Percentiles rank a stretch among this genome's conserved stretches.
phyloP scores from a whole-genome alignment of 2,888 invertebrate genomes.

The Heliconius sara region DNA sequence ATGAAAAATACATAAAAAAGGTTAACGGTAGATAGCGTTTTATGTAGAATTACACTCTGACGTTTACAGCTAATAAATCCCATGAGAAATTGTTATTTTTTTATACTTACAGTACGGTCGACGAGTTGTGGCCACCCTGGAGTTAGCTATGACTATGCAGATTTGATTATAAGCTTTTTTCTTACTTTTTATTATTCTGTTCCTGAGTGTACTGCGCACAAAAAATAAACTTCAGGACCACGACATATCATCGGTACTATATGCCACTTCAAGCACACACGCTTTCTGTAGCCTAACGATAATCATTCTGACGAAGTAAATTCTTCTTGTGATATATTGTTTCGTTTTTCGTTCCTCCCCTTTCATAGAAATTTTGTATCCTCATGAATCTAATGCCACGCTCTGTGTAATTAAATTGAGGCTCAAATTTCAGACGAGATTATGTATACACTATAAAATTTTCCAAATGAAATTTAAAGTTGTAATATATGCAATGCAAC shows the following conservation, averaged over 20 bases:
- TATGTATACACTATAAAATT: background rate
- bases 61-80: conserved; percentile 1
- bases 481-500: background rate
- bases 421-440: background rate
- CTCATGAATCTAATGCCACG: background rate
- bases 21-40: conserved; percentile 1
- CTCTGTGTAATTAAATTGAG: background rate
- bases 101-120: background rate
- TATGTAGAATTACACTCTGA: conserved; percentile 11
- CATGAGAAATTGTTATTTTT: background rate
- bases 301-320: background rate
- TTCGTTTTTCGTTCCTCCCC: background rate
- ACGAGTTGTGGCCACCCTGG: no score
- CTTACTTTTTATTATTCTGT: no score
- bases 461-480: background rate
- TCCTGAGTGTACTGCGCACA: no score
- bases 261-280: background rate
- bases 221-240: no score
- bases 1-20: conserved; percentile 11
- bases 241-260: background rate
- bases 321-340: background rate
- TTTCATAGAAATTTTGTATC: background rate
- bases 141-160: no score
- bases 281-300: background rate
- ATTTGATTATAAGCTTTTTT: no score